Evolutionary conservation across 2,113 vertebrate species (phyloP).

Genomic region (Chloroceryle aenea): DNA sequence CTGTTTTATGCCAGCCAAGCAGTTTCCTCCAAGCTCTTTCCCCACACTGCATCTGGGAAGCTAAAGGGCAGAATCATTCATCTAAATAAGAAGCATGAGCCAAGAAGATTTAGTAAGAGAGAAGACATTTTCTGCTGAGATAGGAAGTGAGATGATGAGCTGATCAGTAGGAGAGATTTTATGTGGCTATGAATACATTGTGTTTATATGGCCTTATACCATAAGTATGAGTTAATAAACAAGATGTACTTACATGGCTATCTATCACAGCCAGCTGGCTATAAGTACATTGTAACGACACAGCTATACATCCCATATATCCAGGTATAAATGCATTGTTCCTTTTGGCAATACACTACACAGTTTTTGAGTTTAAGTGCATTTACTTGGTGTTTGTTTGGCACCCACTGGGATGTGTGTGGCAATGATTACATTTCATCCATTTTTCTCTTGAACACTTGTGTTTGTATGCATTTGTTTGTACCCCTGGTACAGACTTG

Average conservation of each 20-base stretch:
- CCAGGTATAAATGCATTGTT: neutral
- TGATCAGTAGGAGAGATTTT: slow-evolving; percentile 41
- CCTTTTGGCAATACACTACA: neutral
- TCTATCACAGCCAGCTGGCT: slow-evolving; percentile 23
- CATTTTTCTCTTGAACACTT: neutral
- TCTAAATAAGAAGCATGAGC: neutral
- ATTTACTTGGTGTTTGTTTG: neutral
- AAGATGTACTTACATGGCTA: neutral
- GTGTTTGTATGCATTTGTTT: neutral
- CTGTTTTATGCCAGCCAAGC: neutral
- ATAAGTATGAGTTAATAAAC: slow-evolving; percentile 27
- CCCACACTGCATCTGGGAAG: neutral
- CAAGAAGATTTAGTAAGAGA: slow-evolving; percentile 12
- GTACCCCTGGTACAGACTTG: neutral
- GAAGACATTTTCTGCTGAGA: slow-evolving; percentile 43
- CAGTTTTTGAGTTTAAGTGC: neutral
- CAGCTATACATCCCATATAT: neutral
- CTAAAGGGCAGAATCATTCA: neutral
- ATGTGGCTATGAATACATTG: neutral
- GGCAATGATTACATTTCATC: neutral
- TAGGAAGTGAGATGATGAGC: slow-evolving; percentile 19
- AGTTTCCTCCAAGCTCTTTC: neutral
- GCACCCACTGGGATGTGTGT: rapidly evolving
- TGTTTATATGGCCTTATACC: slow-evolving; percentile 2
- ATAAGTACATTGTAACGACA: neutral